Conservation (phyloP, 2,888 invertebrate genomes). For the Pyralis farinalis region DNA sequence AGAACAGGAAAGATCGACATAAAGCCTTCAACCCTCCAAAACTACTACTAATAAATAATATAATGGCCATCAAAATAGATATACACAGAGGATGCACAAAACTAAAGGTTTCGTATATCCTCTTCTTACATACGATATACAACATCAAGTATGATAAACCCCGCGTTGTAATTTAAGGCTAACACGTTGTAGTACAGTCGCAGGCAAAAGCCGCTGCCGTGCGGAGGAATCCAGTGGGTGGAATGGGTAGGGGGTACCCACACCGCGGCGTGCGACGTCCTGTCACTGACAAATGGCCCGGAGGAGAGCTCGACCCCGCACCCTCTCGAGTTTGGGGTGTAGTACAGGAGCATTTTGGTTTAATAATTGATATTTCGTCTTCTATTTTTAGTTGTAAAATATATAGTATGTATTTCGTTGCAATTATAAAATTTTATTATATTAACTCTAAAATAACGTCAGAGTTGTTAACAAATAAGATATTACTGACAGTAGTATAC, state of each 20-base stretch:
- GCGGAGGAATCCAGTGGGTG: constrained; percentile 47
- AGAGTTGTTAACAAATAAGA: no score
- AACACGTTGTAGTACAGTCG: constrained; percentile 56
- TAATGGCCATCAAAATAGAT: no score
- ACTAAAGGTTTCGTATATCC: no score
- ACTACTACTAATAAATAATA: no score
- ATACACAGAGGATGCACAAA: no score
- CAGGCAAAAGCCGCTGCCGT: constrained; percentile 55
- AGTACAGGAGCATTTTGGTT: constrained; percentile 25
- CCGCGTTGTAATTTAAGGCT: constrained; percentile 41
- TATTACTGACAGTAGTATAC: no score
- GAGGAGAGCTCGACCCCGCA: constrained; percentile 73
- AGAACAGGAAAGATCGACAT: no score
- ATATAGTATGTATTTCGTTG: no score
- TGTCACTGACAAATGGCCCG: constrained; percentile 80
- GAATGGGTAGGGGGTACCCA: constrained; percentile 25
- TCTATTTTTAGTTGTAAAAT: background rate
- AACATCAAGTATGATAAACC: constrained; percentile 9
- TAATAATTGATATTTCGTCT: constrained; percentile 12
- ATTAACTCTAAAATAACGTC: no score
- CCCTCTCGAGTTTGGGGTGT: constrained; percentile 47
- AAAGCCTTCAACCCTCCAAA: no score
- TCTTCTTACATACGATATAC: no score
- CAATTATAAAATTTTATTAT: no score
- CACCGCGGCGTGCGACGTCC: constrained; percentile 52